Evolutionary conservation across 2,888 invertebrate genomes (phyloP), one percentile per base, ranked within the genome.

Genomic region (Brachynemurus nebulosus): DNA sequence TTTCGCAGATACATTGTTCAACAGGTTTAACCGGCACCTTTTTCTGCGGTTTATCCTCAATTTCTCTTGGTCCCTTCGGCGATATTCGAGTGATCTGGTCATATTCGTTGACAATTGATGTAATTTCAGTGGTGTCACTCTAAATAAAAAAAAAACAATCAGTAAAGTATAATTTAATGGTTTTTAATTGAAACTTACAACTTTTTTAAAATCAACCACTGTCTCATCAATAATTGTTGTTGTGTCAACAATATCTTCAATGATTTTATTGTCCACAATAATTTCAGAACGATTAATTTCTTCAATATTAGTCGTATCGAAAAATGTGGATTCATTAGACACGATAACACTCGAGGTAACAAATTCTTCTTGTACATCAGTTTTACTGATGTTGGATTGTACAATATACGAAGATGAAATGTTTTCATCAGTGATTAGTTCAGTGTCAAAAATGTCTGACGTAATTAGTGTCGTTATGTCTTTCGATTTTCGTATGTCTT

Each of bases 1-100:
- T 79, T 68, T 89, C 86, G 61, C 89, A 89, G 57, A 89, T 86
- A 63, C 89, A 89, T 63, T 85, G 82, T 59, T 88, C 88, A 59
- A 80, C 82, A 51, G 67, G 65, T 53, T 66, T 64, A 34, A 62
- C 59, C 45, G 62, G 54, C 44, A 65, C 63, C 1, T 54, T 48
- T 39, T 40, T 43, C 2, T 30, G 36, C 40, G 20, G 40, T 16
- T 34, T 40, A 9, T 12, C 37, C 30, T 20, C 20, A 40, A 18
- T 42, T n/a, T 43, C 9, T 30, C 21, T 35, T n/a, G 25, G 45
- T 17, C 40, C 46, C 7, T 46, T 42, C 14, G 43, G 34, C 27
- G 38, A 36, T 21, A 14, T 40, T 17, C 12, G 21, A 14, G 8
- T 27, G 5, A 14, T 14, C 16, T 18, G 12, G 17, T 37, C 19